Evolutionary conservation across 2,888 invertebrate species (phyloP).

Genomic region (Stictocephala bisonia): DNA sequence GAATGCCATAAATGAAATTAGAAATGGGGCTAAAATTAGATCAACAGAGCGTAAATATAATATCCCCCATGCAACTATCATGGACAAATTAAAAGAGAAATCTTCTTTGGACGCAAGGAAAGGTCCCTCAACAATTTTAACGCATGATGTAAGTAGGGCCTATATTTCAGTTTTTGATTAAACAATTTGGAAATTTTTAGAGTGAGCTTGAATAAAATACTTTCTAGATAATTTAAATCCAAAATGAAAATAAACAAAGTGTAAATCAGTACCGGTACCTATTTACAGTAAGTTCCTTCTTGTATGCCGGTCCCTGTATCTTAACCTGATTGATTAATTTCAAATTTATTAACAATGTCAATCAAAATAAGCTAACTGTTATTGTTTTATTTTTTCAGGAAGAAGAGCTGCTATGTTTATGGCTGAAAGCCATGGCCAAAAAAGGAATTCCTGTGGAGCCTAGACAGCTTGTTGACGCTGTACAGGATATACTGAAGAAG

Average conservation of each 20-base stretch:
- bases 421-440: background rate
- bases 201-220: no score
- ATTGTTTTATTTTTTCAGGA: background rate
- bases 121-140: slow-evolving; percentile 9
- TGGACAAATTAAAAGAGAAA: slow-evolving; percentile 18
- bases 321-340: no score
- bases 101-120: background rate
- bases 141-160: slow-evolving; percentile 9
- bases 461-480: slow-evolving; percentile 11
- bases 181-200: no score
- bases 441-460: background rate
- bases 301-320: no score
- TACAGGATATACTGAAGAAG: background rate
- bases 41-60: background rate
- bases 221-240: no score
- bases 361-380: no score
- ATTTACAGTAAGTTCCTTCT: no score
- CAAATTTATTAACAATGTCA: no score
- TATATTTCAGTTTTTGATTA: no score
- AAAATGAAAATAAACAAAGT: no score
- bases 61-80: slow-evolving; percentile 4
- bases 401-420: background rate
- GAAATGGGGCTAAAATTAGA: background rate
- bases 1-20: background rate
- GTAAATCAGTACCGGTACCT: no score